phyloP scores from a whole-genome alignment of 2,113 vertebrate genomes.

The Typhlomys cinereus region DNA sequence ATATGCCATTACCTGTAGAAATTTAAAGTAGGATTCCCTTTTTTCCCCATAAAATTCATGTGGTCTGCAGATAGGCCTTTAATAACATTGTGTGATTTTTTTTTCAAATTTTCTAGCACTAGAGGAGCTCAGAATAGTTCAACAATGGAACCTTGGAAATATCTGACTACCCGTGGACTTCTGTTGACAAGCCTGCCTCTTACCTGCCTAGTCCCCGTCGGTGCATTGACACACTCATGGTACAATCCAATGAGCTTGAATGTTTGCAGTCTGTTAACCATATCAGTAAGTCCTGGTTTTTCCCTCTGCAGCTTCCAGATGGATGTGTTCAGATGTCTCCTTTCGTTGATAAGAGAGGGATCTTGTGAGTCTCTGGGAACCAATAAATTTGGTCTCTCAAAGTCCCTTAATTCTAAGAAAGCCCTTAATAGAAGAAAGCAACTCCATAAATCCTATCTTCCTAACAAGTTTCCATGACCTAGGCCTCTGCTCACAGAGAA shows the following conservation, averaged over 20 bases:
- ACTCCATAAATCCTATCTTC: conserved; percentile 51
- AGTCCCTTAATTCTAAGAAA: conserved; percentile 42
- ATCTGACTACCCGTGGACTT: neutral
- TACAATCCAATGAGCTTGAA: neutral
- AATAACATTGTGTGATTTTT: neutral
- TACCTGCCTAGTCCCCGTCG: neutral
- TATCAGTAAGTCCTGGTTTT: neutral
- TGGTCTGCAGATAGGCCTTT: neutral
- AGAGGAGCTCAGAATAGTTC: neutral
- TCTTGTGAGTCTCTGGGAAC: conserved; percentile 31
- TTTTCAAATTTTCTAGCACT: neutral
- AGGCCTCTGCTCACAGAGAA: conserved; percentile 40
- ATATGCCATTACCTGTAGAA: neutral
- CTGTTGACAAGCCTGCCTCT: neutral
- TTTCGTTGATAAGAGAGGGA: conserved; percentile 32
- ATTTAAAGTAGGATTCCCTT: neutral
- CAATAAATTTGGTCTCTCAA: conserved; percentile 38
- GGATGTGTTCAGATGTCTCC: neutral
- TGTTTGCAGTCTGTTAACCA: neutral
- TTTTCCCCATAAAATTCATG: neutral
- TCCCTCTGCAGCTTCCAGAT: neutral
- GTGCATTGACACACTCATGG: too few relatives aligned
- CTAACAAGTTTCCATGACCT: conserved; percentile 59
- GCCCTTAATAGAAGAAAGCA: conserved; percentile 44
- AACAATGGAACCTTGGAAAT: neutral